These are phyloP conservation scores for Callionymus lyra DNA, from an alignment of 2,113 vertebrate genomes.

Conservation along the genomic window DNA sequence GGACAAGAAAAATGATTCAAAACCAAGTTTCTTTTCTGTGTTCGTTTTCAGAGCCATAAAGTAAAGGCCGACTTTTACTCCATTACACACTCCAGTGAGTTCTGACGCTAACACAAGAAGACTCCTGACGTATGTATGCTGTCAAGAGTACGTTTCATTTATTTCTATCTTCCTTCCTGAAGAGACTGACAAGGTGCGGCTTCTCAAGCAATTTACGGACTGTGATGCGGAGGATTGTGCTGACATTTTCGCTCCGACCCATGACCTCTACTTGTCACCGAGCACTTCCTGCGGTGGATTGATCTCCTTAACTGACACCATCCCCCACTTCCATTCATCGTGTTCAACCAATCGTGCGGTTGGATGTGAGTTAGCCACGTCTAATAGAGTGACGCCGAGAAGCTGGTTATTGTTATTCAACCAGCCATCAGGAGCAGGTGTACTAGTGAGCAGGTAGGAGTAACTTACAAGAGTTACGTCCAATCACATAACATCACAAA, in stretches of 20 bases:
- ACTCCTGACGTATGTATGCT: slow-evolving; percentile 3
- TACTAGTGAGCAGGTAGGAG: too few relatives aligned
- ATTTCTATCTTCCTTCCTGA: slow-evolving; percentile 9
- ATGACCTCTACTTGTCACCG: slow-evolving; percentile 35
- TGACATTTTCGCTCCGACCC: slow-evolving; percentile 31
- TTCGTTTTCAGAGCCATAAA: too few relatives aligned
- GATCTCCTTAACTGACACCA: slow-evolving; percentile 5
- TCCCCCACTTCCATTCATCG: slow-evolving; percentile 5
- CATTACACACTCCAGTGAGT: slow-evolving; percentile 1
- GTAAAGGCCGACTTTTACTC: not conserved
- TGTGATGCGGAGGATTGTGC: not conserved
- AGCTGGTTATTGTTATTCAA: too few relatives aligned
- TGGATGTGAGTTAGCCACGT: too few relatives aligned
- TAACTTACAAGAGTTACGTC: too few relatives aligned
- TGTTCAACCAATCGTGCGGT: too few relatives aligned
- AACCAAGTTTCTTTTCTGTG: too few relatives aligned
- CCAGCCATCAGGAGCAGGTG: too few relatives aligned
- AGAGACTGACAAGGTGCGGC: slow-evolving; percentile 5
- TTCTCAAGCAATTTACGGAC: slow-evolving; percentile 21
- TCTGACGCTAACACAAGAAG: slow-evolving; percentile 23
- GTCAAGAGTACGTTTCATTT: slow-evolving; percentile 8
- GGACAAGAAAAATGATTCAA: too few relatives aligned
- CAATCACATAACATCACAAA: too few relatives aligned
- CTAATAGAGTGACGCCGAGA: too few relatives aligned
- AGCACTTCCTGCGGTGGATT: slow-evolving; percentile 16